These are phyloP conservation scores for Crepidodera aurea DNA, from an alignment of 2,888 invertebrate species.

Conservation along the genomic window DNA sequence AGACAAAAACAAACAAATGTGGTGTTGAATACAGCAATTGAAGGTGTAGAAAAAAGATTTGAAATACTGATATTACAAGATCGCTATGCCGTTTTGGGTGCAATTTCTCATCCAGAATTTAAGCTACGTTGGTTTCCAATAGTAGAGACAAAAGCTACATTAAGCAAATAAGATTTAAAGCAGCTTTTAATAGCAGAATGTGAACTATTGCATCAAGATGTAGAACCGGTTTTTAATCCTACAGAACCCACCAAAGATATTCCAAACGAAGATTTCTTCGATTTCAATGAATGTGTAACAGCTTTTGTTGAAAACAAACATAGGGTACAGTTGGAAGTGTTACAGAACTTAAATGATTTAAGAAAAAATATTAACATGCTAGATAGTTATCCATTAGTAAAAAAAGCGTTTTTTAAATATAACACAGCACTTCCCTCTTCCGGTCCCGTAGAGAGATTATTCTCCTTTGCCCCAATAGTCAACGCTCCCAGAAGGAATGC, in stretches of 20 bases:
- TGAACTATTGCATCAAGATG: background rate
- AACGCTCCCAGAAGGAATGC: slow-evolving; percentile 14
- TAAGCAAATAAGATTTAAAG: background rate
- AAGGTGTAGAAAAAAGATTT: background rate
- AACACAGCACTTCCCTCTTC: slow-evolving; percentile 34
- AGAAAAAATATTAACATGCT: background rate
- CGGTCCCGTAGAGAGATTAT: slow-evolving; percentile 25
- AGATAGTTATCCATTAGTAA: slow-evolving; percentile 32
- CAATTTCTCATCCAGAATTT: background rate
- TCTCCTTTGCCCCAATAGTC: slow-evolving; percentile 19
- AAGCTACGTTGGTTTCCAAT: slow-evolving; percentile 6
- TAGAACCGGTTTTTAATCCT: background rate
- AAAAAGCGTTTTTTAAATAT: slow-evolving; percentile 31
- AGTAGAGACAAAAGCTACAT: background rate
- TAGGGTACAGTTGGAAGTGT: slow-evolving; percentile 21
- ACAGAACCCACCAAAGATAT: background rate
- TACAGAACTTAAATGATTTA: background rate
- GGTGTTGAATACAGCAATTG: background rate
- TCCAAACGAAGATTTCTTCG: background rate
- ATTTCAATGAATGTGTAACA: slow-evolving; percentile 20
- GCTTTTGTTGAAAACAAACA: background rate
- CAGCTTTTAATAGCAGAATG: background rate
- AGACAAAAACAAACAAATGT: background rate
- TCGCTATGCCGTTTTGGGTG: too few species aligned
- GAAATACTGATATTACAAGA: background rate